These are phyloP conservation scores for Boloria euphrosyne DNA, from an alignment of 2,888 invertebrate species.

Conservation along the genomic window DNA sequence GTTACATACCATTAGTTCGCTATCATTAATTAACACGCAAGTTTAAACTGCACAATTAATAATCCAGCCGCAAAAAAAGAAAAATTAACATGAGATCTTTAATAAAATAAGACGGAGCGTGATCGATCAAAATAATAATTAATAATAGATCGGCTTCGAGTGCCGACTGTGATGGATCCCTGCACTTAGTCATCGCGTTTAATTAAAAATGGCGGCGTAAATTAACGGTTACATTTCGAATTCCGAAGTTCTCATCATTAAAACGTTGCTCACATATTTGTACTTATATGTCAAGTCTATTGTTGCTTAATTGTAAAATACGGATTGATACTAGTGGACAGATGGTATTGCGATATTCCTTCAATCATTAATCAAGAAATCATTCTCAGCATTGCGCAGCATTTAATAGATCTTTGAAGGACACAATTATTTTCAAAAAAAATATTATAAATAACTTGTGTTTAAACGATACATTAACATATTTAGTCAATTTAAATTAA, in stretches of 20 bases:
- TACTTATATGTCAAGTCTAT: slow-evolving; percentile 47
- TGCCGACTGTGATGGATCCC: slow-evolving; percentile 72
- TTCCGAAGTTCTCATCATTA: slow-evolving; percentile 63
- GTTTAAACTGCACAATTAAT: slow-evolving; percentile 65
- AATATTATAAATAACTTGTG: too few relatives aligned
- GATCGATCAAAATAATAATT: slow-evolving; percentile 82
- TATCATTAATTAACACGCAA: slow-evolving; percentile 40
- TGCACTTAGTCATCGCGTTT: slow-evolving; percentile 79
- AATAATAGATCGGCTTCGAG: slow-evolving; percentile 73
- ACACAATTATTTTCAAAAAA: slow-evolving; percentile 27
- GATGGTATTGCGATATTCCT: slow-evolving; percentile 55
- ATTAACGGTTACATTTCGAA: slow-evolving; percentile 75
- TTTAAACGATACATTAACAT: too few relatives aligned
- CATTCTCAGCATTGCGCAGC: slow-evolving; percentile 17
- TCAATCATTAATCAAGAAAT: slow-evolving; percentile 62
- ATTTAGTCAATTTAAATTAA: too few relatives aligned
- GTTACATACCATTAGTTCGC: slow-evolving; percentile 22
- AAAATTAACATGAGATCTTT: slow-evolving; percentile 63
- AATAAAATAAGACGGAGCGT: slow-evolving; percentile 76
- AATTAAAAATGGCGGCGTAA: slow-evolving; percentile 77
- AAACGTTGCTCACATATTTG: slow-evolving; percentile 51
- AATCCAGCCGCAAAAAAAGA: slow-evolving; percentile 58
- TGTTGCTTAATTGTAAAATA: slow-evolving; percentile 44
- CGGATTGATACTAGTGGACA: slow-evolving; percentile 45
- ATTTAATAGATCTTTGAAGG: not conserved